A percentile compares a stretch with the other conserved stretches of the same genome.
Conservation (phyloP, 2,797 vertebrate genomes). For the Nannoperca australis region DNA sequence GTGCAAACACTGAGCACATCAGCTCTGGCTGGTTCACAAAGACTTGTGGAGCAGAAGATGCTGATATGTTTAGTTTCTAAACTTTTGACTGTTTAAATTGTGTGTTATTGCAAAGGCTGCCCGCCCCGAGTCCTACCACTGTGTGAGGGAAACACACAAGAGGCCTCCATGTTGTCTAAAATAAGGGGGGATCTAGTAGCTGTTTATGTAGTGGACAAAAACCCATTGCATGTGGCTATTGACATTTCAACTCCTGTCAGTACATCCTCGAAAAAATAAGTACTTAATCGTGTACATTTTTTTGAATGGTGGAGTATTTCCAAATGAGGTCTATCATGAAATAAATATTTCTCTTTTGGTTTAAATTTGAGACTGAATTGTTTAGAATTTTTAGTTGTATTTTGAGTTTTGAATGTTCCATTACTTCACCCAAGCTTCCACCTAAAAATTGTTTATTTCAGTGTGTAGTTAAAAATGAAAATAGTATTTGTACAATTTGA, state of each 20-base stretch:
- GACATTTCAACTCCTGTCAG: conserved; percentile 84
- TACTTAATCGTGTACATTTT: conserved; percentile 82
- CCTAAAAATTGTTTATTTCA: neutral
- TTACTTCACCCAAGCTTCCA: neutral
- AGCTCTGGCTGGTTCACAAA: conserved; percentile 43
- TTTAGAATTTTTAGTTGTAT: neutral
- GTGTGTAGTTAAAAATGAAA: neutral
- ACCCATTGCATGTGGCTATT: conserved; percentile 88
- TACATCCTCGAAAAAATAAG: conserved; percentile 77
- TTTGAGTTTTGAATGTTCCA: neutral
- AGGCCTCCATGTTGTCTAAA: conserved; percentile 47
- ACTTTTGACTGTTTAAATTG: conserved; percentile 51
- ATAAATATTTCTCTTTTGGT: conserved; percentile 89
- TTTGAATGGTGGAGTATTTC: conserved; percentile 85
- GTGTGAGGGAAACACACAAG: conserved; percentile 42
- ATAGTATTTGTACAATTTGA: neutral
- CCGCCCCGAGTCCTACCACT: conserved; percentile 46
- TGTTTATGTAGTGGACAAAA: conserved; percentile 83
- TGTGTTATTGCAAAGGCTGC: conserved; percentile 49
- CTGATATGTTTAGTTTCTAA: conserved; percentile 59
- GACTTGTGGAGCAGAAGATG: conserved; percentile 39
- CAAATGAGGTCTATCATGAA: conserved; percentile 87
- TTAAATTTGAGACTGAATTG: conserved; percentile 48
- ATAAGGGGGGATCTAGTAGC: conserved; percentile 71
- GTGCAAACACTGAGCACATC: conserved; percentile 56